phyloP scores from a whole-genome alignment of 2,888 invertebrate species.

The Anthoptus insignis region DNA sequence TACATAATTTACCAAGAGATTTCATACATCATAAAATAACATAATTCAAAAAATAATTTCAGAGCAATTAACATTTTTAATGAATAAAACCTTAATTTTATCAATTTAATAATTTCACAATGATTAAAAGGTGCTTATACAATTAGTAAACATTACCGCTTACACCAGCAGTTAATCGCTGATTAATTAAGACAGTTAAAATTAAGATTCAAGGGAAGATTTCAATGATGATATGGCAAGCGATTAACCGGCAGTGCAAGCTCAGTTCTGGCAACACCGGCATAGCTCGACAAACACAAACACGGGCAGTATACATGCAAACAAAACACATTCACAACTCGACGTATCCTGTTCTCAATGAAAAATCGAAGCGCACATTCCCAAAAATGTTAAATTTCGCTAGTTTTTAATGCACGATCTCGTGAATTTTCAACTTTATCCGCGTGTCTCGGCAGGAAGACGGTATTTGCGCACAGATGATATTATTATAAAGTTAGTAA shows the following conservation, averaged over 20 bases:
- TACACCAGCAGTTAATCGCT: constrained; percentile 31
- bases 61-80: background rate
- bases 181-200: background rate
- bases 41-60: background rate
- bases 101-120: background rate
- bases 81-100: background rate
- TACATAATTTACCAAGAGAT: background rate
- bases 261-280: constrained; percentile 48
- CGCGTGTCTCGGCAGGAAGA: constrained; percentile 81
- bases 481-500: constrained; percentile 56
- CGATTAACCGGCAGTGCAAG: constrained; percentile 29
- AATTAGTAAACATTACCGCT: constrained; percentile 21
- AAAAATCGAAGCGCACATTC: constrained; percentile 79
- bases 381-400: constrained; percentile 71
- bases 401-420: constrained; percentile 68
- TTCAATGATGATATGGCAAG: background rate
- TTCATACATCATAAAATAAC: constrained; percentile 5
- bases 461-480: constrained; percentile 78
- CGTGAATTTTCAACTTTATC: constrained; percentile 61
- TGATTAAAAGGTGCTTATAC: background rate
- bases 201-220: background rate
- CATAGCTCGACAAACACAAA: constrained; percentile 76
- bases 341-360: constrained; percentile 69
- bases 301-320: constrained; percentile 79
- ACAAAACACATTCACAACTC: constrained; percentile 76